phyloP scores from a whole-genome alignment of 1,140 invertebrate genomes.

The Tetragnatha versicolor region DNA sequence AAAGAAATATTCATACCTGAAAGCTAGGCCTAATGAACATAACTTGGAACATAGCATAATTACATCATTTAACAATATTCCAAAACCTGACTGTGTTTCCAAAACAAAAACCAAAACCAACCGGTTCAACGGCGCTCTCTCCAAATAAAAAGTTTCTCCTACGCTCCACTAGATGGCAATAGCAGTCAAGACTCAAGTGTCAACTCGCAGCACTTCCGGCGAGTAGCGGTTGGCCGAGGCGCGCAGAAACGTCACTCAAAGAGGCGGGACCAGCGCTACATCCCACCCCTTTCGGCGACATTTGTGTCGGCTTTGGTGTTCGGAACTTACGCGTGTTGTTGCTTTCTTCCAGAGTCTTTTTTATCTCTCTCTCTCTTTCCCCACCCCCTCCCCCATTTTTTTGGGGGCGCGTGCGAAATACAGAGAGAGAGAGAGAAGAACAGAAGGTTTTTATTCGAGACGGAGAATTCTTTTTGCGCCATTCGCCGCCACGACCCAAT shows the following conservation, averaged over 20 bases:
- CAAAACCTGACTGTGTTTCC: too few species aligned
- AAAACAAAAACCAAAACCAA: background rate
- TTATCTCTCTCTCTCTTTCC: constrained; percentile 28
- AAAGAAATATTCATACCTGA: background rate
- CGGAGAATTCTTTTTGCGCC: background rate
- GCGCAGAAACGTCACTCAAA: constrained; percentile 45
- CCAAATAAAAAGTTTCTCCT: constrained; percentile 23
- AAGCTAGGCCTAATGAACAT: background rate
- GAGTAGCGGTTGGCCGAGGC: constrained; percentile 46
- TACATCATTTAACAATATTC: too few species aligned
- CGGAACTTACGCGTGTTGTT: constrained; percentile 35
- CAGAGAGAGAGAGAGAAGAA: too few species aligned
- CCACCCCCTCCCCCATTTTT: background rate
- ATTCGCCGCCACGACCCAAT: background rate
- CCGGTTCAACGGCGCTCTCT: background rate
- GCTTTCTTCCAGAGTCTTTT: constrained; percentile 37
- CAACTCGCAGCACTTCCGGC: constrained; percentile 31
- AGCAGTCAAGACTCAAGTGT: constrained; percentile 39
- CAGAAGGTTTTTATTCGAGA: constrained; percentile 9
- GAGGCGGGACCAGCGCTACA: constrained; percentile 53
- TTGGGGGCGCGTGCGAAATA: background rate
- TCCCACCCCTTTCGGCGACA: constrained; percentile 54
- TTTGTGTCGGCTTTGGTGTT: constrained; percentile 53
- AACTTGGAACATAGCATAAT: background rate
- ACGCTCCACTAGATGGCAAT: constrained; percentile 32